Evolutionary conservation across 2,797 vertebrate genomes (phyloP).

Genomic region (Sebastes goodei): DNA sequence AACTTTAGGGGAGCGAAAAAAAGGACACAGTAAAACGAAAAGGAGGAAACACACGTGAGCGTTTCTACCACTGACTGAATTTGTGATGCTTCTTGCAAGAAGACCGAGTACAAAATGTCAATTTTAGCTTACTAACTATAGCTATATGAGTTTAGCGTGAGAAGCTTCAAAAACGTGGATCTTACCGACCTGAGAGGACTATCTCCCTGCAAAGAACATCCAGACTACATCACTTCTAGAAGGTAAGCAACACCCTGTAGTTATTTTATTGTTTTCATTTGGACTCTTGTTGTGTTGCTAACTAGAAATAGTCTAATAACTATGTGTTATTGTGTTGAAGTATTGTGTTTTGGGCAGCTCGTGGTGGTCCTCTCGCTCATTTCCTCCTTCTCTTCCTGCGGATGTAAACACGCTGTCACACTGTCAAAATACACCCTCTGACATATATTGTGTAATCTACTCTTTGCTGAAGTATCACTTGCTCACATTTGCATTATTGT

Average conservation of each 20-base stretch:
- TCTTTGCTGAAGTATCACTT: not conserved
- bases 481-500: not conserved
- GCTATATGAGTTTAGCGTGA: not conserved
- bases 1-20: rapidly evolving
- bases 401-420: not conserved
- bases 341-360: not conserved
- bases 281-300: not conserved
- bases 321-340: not conserved
- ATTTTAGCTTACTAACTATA: not conserved
- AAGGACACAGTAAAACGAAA: too few relatives aligned
- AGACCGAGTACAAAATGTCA: not conserved
- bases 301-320: not conserved
- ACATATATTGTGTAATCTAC: not conserved
- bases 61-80: not conserved
- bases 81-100: not conserved
- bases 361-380: not conserved
- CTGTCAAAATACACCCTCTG: not conserved
- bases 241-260: not conserved
- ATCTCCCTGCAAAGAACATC: not conserved
- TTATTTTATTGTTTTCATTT: not conserved
- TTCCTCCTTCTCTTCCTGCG: not conserved
- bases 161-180: not conserved
- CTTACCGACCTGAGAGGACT: not conserved
- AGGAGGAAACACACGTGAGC: not conserved
- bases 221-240: not conserved